Evolutionary conservation across 1,140 invertebrate species (phyloP), one percentile per base, ranked within the genome.

Genomic region (Helicoverpa zea): DNA sequence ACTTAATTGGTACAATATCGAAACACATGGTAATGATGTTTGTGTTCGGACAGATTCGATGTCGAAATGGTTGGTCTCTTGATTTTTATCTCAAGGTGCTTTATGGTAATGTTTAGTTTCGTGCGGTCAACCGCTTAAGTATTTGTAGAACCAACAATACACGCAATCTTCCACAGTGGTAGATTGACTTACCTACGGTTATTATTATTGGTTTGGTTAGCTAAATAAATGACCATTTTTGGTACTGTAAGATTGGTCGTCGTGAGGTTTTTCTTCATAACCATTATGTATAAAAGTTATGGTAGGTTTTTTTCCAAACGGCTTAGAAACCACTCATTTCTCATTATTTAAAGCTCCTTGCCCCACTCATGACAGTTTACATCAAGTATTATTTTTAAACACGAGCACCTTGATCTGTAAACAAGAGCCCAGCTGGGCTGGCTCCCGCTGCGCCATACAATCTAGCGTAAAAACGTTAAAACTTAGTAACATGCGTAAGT

Each of bases 1-100:
- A 79, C 76, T 87, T 88, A 87, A 88, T 87, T 85, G 84, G 82
- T 84, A 83, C 83, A 85, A 87, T 84, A 83, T 77, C 77, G 80
- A 54, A 82, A 84, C 82, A 86, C 72, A 49, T 47, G 16, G 76
- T 58, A 54, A 79, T 79, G 51, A 52, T 59, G 64, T 68, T 70
- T 77, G 23, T 16, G 43, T 47, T 23, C 10, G 29, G 7, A 30
- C 58, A 16, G 7, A 23, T 18, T 23, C 54, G 58, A 49, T 75
- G 61, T 75, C 70, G 70, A 73, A 72, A 54, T 63, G 43, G 43
- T 16, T 49, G 49, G 49, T 43, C 64, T 49, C 43, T 61, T 61
- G 58, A 61, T 61, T 61, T 61, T 68, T 51, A 61, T 59, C 35
- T 75, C 12, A 14, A 77, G 11, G 58, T 30, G 13, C 47, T 77